Conservation (phyloP, 1,140 invertebrate genomes). For the Centruroides sculpturatus region DNA sequence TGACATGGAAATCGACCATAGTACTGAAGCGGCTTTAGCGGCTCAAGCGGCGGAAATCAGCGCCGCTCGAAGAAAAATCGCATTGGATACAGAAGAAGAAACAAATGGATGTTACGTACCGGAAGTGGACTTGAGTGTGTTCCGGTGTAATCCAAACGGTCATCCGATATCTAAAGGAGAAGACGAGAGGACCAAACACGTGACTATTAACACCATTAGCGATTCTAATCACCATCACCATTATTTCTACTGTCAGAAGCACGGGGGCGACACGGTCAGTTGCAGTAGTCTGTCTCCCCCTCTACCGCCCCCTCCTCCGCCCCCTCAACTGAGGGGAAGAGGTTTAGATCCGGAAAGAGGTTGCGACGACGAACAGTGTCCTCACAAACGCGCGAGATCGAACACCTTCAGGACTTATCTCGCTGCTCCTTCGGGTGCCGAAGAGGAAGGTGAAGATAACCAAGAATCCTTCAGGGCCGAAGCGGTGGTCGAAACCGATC, state of each 20-base stretch:
- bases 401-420: too few species aligned
- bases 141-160: conserved; percentile 19
- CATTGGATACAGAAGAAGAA: conserved; percentile 18
- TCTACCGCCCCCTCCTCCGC: conserved; percentile 12
- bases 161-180: not conserved
- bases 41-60: conserved; percentile 14
- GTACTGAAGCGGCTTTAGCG: conserved; percentile 11
- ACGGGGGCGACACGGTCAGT: not conserved
- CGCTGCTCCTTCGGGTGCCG: not conserved
- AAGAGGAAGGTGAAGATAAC: conserved; percentile 3
- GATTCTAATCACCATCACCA: not conserved
- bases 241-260: too few species aligned
- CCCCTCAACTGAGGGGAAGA: conserved; percentile 5
- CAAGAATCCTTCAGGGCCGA: conserved; percentile 33
- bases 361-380: too few species aligned
- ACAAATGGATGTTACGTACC: conserved; percentile 23
- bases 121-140: conserved; percentile 19
- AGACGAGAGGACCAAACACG: not conserved
- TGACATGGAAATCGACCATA: conserved; percentile 13
- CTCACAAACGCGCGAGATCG: too few species aligned
- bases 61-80: conserved; percentile 1
- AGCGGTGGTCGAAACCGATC: conserved; percentile 42
- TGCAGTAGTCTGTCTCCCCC: conserved; percentile 3
- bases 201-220: conserved; percentile 1
- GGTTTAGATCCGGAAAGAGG: not conserved